Base-by-base conservation (phyloP, 2,888 invertebrate genomes). In the Pandemis corylana region DNA sequence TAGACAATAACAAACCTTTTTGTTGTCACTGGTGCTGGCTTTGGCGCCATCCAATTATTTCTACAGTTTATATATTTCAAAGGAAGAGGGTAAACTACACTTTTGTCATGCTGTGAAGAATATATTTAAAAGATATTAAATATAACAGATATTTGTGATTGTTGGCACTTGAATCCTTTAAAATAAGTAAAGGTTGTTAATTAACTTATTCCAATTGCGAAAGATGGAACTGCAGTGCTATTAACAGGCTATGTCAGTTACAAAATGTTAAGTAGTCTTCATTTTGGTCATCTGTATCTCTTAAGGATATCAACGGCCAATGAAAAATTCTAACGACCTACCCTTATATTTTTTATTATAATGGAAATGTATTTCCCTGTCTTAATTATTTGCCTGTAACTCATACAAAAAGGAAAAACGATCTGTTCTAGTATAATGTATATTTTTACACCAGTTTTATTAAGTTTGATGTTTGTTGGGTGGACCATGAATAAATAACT, bases 1-100 rank as follows among this genome's bases (percentile, higher is more conserved):
- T 75, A 75, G 75, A 20, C 67, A 75, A 75, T 75, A 75, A 75
- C 71, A 75, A 75, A 71, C 36, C 66, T 56, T 67, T 59, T 71
- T 71, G 44, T 69, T 63, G 66, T 46, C 63, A 51, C 13, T 75
- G 41, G 36, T 10, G 10, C 7, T 63, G 56, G 51, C 56, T 62
- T 71, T 75, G 67, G 75, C 75, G 75, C 70, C 71, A 67, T 49
- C 5, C 65, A 65, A 49, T 12, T 49, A 49, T 13, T 7, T 5
- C 20, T 46, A 36, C 46, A 7, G 13, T 12, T 5, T 28, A 49
- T 49, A 7, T 2, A 36, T 7, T 49, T 9, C 28, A 7, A 36
- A 36, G 28, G 28, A 36, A 36, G 2, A 7, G n/a, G 10, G 5
- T 36, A 13, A 49, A 49, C 12, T 49, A 13, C 20, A 13, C 36